Evolutionary conservation across 2,113 vertebrate genomes (phyloP).

Genomic region (Petrocephalus zakoni): DNA sequence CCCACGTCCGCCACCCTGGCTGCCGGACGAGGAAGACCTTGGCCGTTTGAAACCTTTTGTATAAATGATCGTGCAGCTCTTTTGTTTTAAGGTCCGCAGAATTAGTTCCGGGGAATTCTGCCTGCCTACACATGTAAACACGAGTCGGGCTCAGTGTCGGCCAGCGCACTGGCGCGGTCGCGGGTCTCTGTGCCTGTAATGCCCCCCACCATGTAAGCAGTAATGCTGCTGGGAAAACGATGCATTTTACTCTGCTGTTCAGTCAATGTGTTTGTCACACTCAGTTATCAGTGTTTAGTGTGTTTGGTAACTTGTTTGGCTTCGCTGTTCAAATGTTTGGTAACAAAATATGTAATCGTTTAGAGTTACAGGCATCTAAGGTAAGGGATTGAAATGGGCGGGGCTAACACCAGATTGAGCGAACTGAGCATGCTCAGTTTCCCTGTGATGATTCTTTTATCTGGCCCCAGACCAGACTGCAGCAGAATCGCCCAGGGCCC

Average conservation of each 20-base stretch:
- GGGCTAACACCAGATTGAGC: background rate
- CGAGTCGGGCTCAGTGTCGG: background rate
- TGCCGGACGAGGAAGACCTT: background rate
- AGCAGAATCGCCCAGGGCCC: background rate
- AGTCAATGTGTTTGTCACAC: background rate
- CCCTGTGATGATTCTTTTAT: background rate
- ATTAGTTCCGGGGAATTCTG: background rate
- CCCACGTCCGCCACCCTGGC: background rate
- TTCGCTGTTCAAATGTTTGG: background rate
- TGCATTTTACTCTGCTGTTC: background rate
- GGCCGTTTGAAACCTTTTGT: background rate
- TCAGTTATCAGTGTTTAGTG: background rate
- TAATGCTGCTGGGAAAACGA: background rate
- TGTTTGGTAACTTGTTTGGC: background rate
- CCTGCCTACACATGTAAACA: background rate
- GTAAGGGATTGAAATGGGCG: background rate
- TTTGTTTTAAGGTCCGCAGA: background rate
- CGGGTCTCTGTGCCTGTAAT: background rate
- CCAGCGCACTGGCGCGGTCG: background rate
- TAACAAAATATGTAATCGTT: background rate
- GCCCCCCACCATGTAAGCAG: background rate
- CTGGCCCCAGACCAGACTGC: background rate
- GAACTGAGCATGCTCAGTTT: background rate
- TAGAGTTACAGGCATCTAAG: background rate
- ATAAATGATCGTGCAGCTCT: background rate